Evolutionary conservation across 2,888 invertebrate species (phyloP), one percentile per base, ranked within the genome.

Genomic region (Macrosoma leucophasiata): DNA sequence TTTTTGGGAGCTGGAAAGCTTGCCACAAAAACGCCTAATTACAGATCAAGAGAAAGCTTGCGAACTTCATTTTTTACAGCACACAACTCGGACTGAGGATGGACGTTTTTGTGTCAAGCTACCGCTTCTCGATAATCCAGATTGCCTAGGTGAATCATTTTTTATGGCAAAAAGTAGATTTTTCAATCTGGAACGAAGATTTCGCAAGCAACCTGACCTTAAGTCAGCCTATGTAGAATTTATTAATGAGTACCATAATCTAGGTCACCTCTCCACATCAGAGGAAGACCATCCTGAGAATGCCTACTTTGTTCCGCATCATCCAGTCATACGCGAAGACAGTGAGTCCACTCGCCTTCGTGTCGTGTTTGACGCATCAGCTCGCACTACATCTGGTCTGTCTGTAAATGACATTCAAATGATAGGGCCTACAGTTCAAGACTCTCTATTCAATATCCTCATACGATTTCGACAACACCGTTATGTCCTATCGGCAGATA

Each of bases 51-150:
- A 36, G 28, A 18, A 28, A 21, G 32, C 36, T 32, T 32, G 36
- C 28, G 36, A 32, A 32, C n/a, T n/a, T 3, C 36, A 36, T 15
- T 36, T 32, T 31, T 22, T 23, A 13, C 26, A 36, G 13, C 36
- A 36, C 27, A 36, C 30, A 11, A 22, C 13, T 13, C 35, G 50
- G 3, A 3, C 29, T 3, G 22, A 25, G 15, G 23, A 9, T 10
- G 48, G 53, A 20, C 40, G 48, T 14, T 51, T 48, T 36, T 40
- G 26, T 19, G 48, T 51, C 0, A 41, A 35, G 13, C 9, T 48
- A 6, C 46, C 45, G 2, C 13, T 50, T 18, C 34, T 17, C 2
- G 42, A 48, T 10, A 17, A 31, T 3, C 31, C 39, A 11, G 41
- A 46, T 10, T 46, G 42, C 21, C 25, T 46, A 13, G 45, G 48